phyloP scores from a whole-genome alignment of 1,140 invertebrate genomes.

The Drosophila tristis region DNA sequence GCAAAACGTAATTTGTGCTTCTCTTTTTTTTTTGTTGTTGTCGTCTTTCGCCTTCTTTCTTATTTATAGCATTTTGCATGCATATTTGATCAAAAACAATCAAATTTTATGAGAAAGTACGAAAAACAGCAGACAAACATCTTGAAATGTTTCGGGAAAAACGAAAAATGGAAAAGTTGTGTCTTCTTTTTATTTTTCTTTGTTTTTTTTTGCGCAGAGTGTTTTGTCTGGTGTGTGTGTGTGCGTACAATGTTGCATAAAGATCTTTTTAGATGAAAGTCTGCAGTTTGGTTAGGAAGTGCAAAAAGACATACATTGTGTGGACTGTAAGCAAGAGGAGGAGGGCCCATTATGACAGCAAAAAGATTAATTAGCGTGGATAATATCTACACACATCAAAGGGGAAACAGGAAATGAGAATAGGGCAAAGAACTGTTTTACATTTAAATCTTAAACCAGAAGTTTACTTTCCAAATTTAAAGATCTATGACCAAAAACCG shows the following conservation, averaged over 20 bases:
- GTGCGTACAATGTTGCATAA: constrained; percentile 24
- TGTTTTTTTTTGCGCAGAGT: neutral
- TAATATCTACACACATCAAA: constrained; percentile 11
- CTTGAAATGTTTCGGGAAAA: constrained; percentile 39
- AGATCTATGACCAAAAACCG: neutral
- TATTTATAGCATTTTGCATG: constrained; percentile 42
- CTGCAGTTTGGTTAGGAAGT: constrained; percentile 18
- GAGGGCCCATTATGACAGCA: too few relatives aligned
- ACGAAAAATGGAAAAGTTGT: constrained; percentile 30
- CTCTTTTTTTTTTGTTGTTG: constrained; percentile 13
- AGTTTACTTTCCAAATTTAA: neutral
- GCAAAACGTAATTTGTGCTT: constrained; percentile 18
- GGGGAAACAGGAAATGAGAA: constrained; percentile 26
- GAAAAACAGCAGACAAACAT: constrained; percentile 21
- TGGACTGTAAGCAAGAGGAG: neutral
- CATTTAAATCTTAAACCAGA: too few relatives aligned
- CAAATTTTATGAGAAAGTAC: constrained; percentile 32
- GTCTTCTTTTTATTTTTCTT: constrained; percentile 2
- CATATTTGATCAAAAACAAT: constrained; percentile 55
- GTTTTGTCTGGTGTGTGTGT: too few relatives aligned
- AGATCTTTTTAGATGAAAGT: constrained; percentile 41
- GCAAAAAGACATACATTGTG: constrained; percentile 14
- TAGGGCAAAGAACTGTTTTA: too few relatives aligned
- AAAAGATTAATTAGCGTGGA: too few relatives aligned
- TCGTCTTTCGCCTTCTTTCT: constrained; percentile 4